Evolutionary conservation across 2,888 invertebrate genomes (phyloP).

Genomic region (Ichneumoninae sp.): DNA sequence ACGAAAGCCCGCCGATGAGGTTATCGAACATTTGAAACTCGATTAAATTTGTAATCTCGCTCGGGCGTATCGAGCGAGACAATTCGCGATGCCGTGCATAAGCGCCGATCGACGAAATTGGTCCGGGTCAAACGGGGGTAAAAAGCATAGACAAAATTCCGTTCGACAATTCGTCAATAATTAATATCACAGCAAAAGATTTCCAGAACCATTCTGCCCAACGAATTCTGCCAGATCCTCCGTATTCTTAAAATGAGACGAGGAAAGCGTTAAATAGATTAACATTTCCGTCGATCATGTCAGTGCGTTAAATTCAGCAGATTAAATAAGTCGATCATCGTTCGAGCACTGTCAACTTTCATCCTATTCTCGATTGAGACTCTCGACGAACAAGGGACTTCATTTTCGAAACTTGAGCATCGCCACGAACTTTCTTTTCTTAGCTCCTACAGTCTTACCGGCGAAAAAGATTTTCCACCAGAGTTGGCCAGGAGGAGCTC

Average conservation of each 20-base stretch:
- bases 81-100: neutral
- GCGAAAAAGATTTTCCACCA: slow-evolving; percentile 28
- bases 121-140: neutral
- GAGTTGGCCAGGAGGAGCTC: slow-evolving; percentile 14
- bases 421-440: slow-evolving; percentile 36
- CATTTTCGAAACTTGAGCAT: slow-evolving; percentile 25
- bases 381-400: slow-evolving; percentile 37
- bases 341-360: slow-evolving; percentile 8
- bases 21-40: slow-evolving; percentile 34
- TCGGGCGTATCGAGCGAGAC: neutral
- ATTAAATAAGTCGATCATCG: neutral
- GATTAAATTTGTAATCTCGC: slow-evolving; percentile 28
- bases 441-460: neutral
- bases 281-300: neutral
- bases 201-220: neutral
- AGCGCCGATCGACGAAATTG: neutral
- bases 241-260: neutral
- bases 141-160: neutral
- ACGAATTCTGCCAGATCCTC: neutral
- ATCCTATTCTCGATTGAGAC: slow-evolving; percentile 36
- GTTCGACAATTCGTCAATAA: neutral
- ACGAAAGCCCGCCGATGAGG: slow-evolving; percentile 13
- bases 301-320: neutral
- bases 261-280: neutral
- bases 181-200: neutral